Evolutionary conservation across 2,888 invertebrate species (phyloP), one percentile per base, ranked within the genome.

Genomic region (Cantharis rufa): DNA sequence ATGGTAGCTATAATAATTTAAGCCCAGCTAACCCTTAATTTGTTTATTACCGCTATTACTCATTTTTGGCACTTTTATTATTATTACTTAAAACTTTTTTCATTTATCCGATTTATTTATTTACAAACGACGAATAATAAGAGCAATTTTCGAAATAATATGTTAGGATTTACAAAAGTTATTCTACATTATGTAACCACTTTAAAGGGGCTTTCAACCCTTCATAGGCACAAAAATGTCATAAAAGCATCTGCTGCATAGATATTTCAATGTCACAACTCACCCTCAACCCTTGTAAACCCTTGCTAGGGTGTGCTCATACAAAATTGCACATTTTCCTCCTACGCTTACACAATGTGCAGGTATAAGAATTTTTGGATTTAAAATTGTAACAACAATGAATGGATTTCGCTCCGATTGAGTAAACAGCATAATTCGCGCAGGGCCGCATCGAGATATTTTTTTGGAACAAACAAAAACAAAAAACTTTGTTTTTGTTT

Each of bases 301-400:
- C 73, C 72, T 77, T 69, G 74, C 69, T 74, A 76, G 78, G 79
- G 77, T 69, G 74, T 72, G 70, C 72, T 72, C 63, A 62, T 66
- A 66, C 16, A 21, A 66, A 79, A 80, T 80, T 80, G 79, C 79
- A 78, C 78, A 78, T 79, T 80, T 80, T 76, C 77, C 71, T 78
- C 78, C 76, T 63, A 48, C 71, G 24, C 15, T 66, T 70, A 28
- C 21, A 61, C 16, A 74, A 62, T 69, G 61, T 48, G 48, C 48
- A 48, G 48, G 48, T 48, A 48, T n/a, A 48, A 48, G n/a, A 48
- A 48, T n/a, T 48, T 32, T 48, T 13, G n/a, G 48, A 48, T n/a
- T n/a, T 48, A 48, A n/a, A 48, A 32, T n/a, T 48, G 48, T 48
- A 48, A n/a, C n/a, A 48, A 48, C 48, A 48, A 48, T n/a, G n/a